phyloP scores from a whole-genome alignment of 2,113 vertebrate genomes.

The Heterotis niloticus region DNA sequence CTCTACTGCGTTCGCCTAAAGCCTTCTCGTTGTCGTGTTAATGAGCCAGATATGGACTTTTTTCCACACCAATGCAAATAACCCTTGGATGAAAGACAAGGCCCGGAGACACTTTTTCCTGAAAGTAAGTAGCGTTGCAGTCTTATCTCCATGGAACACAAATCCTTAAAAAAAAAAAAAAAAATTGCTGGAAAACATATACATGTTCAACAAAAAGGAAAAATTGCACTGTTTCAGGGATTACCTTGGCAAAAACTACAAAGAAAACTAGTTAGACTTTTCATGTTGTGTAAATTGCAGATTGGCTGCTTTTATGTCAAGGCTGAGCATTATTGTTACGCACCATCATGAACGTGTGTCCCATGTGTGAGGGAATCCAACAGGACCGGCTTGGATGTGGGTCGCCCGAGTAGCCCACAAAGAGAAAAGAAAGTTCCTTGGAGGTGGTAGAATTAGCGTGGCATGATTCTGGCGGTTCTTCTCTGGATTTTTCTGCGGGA shows the following conservation, averaged over 20 bases:
- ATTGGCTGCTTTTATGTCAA: constrained; percentile 9
- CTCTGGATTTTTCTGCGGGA: neutral
- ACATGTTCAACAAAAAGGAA: constrained; percentile 29
- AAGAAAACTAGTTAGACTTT: constrained; percentile 19
- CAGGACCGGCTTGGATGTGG: neutral
- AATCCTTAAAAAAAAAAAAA: constrained; percentile 32
- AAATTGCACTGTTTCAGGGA: constrained; percentile 21
- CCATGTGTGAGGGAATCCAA: neutral
- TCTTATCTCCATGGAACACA: constrained; percentile 58
- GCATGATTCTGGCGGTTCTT: neutral
- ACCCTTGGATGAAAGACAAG: constrained; percentile 41
- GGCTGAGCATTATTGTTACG: neutral
- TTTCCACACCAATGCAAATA: constrained; percentile 37
- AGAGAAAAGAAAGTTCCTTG: neutral
- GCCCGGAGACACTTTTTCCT: constrained; percentile 48
- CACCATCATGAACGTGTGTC: neutral
- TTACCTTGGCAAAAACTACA: constrained; percentile 36
- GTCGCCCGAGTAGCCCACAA: neutral
- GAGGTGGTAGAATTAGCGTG: neutral
- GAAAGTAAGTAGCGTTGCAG: constrained; percentile 35
- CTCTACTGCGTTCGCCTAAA: constrained; percentile 55
- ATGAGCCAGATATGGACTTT: constrained; percentile 54
- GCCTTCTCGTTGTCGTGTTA: constrained; percentile 47
- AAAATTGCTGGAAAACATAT: constrained; percentile 33
- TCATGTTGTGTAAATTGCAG: constrained; percentile 9